Evolutionary conservation across 2,797 vertebrate genomes (phyloP), one percentile per base, ranked within the genome.

Genomic region (Danio jaintianensis): DNA sequence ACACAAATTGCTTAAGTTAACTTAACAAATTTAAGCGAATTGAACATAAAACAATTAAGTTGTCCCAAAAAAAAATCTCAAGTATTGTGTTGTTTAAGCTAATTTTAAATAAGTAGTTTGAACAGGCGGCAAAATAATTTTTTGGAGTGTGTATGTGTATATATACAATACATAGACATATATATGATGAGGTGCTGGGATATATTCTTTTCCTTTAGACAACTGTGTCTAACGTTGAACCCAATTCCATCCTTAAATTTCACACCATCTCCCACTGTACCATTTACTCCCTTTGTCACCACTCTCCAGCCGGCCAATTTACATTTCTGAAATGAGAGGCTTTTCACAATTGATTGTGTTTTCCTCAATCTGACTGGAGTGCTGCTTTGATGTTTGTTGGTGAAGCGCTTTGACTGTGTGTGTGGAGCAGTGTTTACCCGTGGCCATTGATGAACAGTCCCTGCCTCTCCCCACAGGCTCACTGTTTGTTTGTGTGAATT

Each of bases 401-500:
- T 80, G 8, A 10, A 68, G 68, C 29, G 45, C 66, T 66, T 75
- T 68, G 58, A 63, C 52, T 61, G 58, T 55, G 59, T 78, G 69
- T 58, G 58, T 80, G 36, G 43, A 86, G 61, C 50, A 66, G 20
- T 62, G 80, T 82, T 84, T 81, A 77, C 69, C 74, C 38, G 64
- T 48, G 66, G 75, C 53, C 42, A 67, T 67, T 80, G 81, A 84
- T 69, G 80, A 84, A 83, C 71, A 55, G 63, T 11, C 71, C 66
- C 74, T 69, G 71, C 42, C 42, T 84, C 56, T 82, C 80, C 75
- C 58, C 50, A 71, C 78, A 80, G 71, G 62, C 78, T 76, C 64
- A 16, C 36, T 71, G 55, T 81, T 76, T 85, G 86, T 85, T 84
- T 83, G 61, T 84, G 71, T 78, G 66, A 70, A 74, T 84, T 76